These are phyloP conservation scores for Amblyjoppa fuscipennis DNA, from an alignment of 2,888 invertebrate species.

Conservation along the genomic window DNA sequence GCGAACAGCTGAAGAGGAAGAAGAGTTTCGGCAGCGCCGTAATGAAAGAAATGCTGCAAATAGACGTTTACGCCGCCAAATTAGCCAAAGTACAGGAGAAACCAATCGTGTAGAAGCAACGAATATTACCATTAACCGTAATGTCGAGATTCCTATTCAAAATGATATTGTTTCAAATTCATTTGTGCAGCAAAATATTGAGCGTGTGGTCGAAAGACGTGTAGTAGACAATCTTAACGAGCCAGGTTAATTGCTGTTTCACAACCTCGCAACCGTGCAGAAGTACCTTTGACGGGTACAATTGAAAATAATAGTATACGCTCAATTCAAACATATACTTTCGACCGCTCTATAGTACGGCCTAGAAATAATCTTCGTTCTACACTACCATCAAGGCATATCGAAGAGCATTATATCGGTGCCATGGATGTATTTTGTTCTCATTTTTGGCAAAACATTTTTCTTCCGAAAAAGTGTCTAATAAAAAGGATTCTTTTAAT, in stretches of 20 bases:
- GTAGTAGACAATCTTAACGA: conserved; percentile 6
- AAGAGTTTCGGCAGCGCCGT: neutral
- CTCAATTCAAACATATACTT: neutral
- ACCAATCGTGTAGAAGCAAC: neutral
- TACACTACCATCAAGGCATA: neutral
- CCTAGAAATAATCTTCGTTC: conserved; percentile 5
- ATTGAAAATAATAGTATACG: neutral
- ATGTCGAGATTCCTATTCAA: neutral
- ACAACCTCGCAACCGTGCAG: neutral
- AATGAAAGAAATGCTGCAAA: conserved; percentile 31
- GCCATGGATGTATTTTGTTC: conserved; percentile 37
- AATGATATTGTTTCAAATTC: neutral
- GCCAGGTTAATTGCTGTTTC: neutral
- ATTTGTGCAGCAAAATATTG: neutral
- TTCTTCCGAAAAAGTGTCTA: conserved; percentile 26
- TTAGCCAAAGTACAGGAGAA: neutral
- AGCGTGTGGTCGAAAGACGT: neutral
- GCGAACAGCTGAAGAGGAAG: conserved; percentile 18
- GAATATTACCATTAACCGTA: neutral
- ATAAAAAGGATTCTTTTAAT: conserved; percentile 50
- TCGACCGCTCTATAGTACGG: neutral
- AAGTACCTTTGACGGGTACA: neutral
- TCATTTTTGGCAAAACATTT: conserved; percentile 50
- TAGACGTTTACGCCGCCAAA: conserved; percentile 8
- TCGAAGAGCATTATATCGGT: conserved; percentile 40